These are phyloP conservation scores for Schizotus pectinicornis DNA, from an alignment of 2,888 invertebrate genomes.

Conservation along the genomic window DNA sequence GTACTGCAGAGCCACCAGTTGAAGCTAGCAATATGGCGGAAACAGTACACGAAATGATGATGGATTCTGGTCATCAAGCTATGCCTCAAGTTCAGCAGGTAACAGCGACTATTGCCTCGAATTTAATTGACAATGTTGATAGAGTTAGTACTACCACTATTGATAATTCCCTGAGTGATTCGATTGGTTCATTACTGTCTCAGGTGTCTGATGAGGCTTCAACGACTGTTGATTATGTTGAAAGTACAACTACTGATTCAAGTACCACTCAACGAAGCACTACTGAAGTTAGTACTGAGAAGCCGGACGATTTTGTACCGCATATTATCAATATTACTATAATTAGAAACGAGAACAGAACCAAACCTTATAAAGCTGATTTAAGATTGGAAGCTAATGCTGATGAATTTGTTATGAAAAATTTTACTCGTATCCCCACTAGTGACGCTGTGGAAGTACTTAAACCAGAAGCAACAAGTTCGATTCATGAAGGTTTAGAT, in stretches of 20 bases:
- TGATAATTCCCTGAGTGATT: conserved; percentile 35
- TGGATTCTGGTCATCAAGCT: conserved; percentile 36
- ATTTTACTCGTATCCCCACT: conserved; percentile 21
- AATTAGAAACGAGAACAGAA: conserved; percentile 32
- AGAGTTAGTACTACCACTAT: conserved; percentile 13
- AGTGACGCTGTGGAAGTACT: conserved; percentile 4
- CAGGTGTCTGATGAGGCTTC: conserved; percentile 39
- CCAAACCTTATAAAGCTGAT: conserved; percentile 43
- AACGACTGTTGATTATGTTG: conserved; percentile 34
- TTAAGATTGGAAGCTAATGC: conserved; percentile 38
- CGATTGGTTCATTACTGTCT: conserved; percentile 47
- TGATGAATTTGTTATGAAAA: conserved; percentile 13
- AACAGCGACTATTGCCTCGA: conserved; percentile 42
- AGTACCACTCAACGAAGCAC: too few relatives aligned
- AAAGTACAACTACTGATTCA: too few relatives aligned
- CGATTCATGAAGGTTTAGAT: conserved; percentile 34
- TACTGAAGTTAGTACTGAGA: too few relatives aligned
- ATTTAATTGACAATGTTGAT: conserved; percentile 29
- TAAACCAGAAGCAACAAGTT: not conserved
- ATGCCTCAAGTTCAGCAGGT: conserved; percentile 40
- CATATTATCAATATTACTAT: conserved; percentile 40
- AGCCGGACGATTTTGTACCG: conserved; percentile 4
- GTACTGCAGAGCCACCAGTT: conserved; percentile 38
- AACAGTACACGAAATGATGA: conserved; percentile 40
- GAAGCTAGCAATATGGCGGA: conserved; percentile 31